phyloP scores from a whole-genome alignment of 2,888 invertebrate species.

The Pterobdella sp. region DNA sequence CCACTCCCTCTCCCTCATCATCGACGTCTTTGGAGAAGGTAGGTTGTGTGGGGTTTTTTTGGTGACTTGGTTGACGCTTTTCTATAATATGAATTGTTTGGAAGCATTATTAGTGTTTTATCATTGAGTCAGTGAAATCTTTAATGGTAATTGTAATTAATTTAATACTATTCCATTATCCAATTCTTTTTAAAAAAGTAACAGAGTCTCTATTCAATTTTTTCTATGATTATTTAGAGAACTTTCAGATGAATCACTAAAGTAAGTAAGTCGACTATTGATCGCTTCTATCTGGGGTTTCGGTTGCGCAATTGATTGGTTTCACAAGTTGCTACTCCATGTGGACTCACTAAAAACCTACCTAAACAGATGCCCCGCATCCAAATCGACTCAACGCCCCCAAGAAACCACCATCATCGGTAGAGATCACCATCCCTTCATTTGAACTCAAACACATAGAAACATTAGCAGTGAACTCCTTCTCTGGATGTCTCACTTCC shows the following conservation, averaged over 20 bases:
- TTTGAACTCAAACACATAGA: constrained; percentile 20
- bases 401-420: constrained; percentile 6
- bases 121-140: no score
- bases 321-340: no score
- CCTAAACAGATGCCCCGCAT: not conserved
- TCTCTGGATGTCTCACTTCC: constrained; percentile 23
- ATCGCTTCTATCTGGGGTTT: no score
- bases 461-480: constrained; percentile 13
- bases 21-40: constrained; percentile 12
- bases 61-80: not conserved
- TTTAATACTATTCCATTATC: no score
- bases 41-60: not conserved
- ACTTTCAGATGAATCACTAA: not conserved
- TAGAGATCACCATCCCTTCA: constrained; percentile 19
- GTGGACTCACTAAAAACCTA: not conserved
- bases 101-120: no score
- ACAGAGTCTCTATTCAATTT: no score
- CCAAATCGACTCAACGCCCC: not conserved
- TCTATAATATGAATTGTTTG: no score
- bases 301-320: no score
- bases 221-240: no score
- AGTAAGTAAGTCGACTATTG: not conserved
- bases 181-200: no score
- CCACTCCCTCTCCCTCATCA: constrained; percentile 18
- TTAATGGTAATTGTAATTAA: no score